A percentile compares a stretch with the other conserved stretches of the same genome.
phyloP scores from a whole-genome alignment of 2,888 invertebrate species.

The Podotricha telesiphe region DNA sequence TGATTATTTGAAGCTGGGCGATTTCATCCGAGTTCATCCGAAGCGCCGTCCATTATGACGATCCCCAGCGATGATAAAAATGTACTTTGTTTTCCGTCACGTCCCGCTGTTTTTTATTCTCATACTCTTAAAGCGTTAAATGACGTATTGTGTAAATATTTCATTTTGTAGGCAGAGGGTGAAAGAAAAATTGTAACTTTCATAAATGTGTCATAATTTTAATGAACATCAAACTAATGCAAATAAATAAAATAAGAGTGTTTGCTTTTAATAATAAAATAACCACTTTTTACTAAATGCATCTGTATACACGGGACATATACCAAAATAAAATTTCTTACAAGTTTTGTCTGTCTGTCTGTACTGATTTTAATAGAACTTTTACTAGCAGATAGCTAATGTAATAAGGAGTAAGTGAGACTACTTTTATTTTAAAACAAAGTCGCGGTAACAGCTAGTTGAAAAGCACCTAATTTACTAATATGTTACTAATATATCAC shows the following conservation, averaged over 20 bases:
- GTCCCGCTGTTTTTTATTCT: conserved; percentile 73
- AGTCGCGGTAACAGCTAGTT: too few relatives aligned
- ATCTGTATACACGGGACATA: too few relatives aligned
- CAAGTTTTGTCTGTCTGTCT: too few relatives aligned
- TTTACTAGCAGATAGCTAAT: too few relatives aligned
- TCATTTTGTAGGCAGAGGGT: conserved; percentile 44
- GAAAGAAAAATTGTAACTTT: neutral
- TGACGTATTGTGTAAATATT: conserved; percentile 68
- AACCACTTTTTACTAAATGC: too few relatives aligned
- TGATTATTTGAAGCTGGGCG: conserved; percentile 53
- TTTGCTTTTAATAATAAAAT: too few relatives aligned
- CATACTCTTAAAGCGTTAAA: conserved; percentile 65
- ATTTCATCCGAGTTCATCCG: conserved; percentile 53
- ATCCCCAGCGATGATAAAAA: conserved; percentile 75
- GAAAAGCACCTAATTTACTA: too few relatives aligned
- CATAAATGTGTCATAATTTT: neutral
- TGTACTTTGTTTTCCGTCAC: conserved; percentile 76
- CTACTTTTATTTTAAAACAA: too few relatives aligned
- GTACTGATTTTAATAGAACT: too few relatives aligned
- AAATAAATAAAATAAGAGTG: neutral
- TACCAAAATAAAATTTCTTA: too few relatives aligned
- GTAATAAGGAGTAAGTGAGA: too few relatives aligned
- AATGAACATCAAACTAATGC: neutral
- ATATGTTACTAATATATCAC: too few relatives aligned
- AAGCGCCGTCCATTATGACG: conserved; percentile 67